These are phyloP conservation scores for Chiridota heheva DNA, from an alignment of 35 echinoderm and acorn worm genomes.

Conservation along the genomic window DNA sequence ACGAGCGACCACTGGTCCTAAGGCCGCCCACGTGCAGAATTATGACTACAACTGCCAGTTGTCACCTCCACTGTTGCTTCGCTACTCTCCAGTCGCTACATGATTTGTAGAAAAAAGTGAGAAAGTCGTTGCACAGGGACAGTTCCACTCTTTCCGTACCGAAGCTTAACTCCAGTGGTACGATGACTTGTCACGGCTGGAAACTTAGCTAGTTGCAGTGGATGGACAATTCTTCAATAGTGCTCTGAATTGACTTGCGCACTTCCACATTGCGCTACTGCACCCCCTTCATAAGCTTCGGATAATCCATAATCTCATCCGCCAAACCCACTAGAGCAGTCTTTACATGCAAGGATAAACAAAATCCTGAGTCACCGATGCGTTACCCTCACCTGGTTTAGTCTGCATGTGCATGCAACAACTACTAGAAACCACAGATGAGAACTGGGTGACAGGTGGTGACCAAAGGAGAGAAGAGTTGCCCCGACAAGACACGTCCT, in stretches of 20 bases:
- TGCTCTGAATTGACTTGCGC: background rate
- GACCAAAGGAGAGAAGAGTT: no score
- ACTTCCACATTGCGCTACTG: background rate
- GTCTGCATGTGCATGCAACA: no score
- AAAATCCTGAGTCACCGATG: background rate
- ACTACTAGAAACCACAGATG: no score
- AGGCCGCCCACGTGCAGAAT: slow-evolving; percentile 37
- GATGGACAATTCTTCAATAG: background rate
- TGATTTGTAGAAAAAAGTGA: background rate
- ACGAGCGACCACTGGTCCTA: slow-evolving; percentile 25
- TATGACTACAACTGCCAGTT: slow-evolving; percentile 15
- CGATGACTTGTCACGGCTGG: background rate
- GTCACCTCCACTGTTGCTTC: slow-evolving; percentile 25
- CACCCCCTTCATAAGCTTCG: background rate
- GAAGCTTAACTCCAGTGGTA: slow-evolving; percentile 11
- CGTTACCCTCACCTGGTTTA: background rate
- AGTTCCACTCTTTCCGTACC: slow-evolving; percentile 14
- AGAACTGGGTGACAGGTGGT: no score
- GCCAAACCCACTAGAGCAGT: background rate
- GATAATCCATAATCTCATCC: background rate
- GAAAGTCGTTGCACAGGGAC: background rate
- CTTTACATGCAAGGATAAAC: slow-evolving; percentile 4
- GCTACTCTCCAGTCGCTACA: slow-evolving; percentile 11
- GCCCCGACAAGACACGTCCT: no score
- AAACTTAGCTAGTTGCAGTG: slow-evolving; percentile 8